Evolutionary conservation across 2,797 vertebrate species (phyloP), one percentile per base, ranked within the genome.

Genomic region (Leptoclinus maculatus): DNA sequence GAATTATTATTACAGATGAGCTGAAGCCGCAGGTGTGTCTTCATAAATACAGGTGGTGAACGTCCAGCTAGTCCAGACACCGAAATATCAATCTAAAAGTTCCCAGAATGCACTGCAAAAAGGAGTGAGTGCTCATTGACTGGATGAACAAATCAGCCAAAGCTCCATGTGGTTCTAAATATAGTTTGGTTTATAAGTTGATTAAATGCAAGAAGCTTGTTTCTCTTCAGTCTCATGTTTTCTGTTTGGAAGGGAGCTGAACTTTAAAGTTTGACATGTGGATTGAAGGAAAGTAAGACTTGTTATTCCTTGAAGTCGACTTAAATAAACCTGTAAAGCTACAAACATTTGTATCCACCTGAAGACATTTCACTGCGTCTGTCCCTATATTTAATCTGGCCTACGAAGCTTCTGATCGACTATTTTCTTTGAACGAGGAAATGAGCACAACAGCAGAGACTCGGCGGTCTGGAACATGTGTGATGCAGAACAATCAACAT

Each of bases 51-150:
- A 69, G 60, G 36, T 63, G 45, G 29, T 29, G 49, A 72, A 62
- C 3, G 0, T 56, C 23, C 17, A 68, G 19, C 27, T 29, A 34
- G 34, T 74, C 10, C 39, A 3, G 1, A 58, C 53, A 38, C 17
- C 4, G 5, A 66, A 49, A 65, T 8, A 39, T 39, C 14, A 11
- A 16, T 38, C 0, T 27, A 34, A 47, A 16, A 59, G 43, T 27
- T 75, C 66, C 66, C 41, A 53, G 21, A 45, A 60, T 63, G 68
- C 73, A 67, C 17, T 32, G 60, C 67, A 72, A 29, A 59, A 27
- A 49, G 10, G 19, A 57, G n/a, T 13, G 21, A 21, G n/a, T 5
- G 4, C 21, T 66, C 45, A 66, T 19, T 36, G 45, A 25, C 47
- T 19, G 12, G 56, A 34, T 23, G 43, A 47, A 16, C 3, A 0